Conservation (phyloP, 2,888 invertebrate species). For the Napeogenes inachia region DNA sequence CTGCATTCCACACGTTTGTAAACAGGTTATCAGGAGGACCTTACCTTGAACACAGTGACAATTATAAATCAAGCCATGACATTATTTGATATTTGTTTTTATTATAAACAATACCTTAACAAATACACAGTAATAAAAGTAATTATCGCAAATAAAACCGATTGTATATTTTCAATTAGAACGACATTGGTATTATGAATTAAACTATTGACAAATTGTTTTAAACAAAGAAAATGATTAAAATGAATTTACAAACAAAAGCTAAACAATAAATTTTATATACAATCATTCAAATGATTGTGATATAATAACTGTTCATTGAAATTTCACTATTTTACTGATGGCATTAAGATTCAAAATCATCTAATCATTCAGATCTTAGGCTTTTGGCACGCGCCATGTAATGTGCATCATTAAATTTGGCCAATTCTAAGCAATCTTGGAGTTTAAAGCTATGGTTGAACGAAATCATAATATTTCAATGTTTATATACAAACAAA, state of each 20-base stretch:
- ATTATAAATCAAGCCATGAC: slow-evolving; percentile 53
- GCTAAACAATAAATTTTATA: too few relatives aligned
- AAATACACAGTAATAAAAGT: slow-evolving; percentile 11
- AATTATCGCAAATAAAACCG: not conserved
- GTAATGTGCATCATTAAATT: slow-evolving; percentile 20
- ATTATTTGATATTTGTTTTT: slow-evolving; percentile 43
- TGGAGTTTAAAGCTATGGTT: not conserved
- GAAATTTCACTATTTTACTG: too few relatives aligned
- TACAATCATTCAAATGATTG: too few relatives aligned
- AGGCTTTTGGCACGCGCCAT: slow-evolving; percentile 22
- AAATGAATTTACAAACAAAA: too few relatives aligned
- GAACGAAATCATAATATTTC: too few relatives aligned
- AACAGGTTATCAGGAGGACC: slow-evolving; percentile 46
- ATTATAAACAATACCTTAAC: slow-evolving; percentile 7
- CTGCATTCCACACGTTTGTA: slow-evolving; percentile 39
- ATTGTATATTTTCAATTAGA: too few relatives aligned
- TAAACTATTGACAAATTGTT: too few relatives aligned
- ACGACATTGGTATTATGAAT: too few relatives aligned
- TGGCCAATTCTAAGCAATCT: slow-evolving; percentile 16
- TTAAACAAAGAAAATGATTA: too few relatives aligned
- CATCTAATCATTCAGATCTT: not conserved
- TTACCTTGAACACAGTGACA: slow-evolving; percentile 65
- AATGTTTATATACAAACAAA: too few relatives aligned
- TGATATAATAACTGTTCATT: too few relatives aligned
- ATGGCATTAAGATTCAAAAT: slow-evolving; percentile 9